Base-by-base conservation (phyloP, 1,140 invertebrate genomes). In the Trypoxylus dichotomus region DNA sequence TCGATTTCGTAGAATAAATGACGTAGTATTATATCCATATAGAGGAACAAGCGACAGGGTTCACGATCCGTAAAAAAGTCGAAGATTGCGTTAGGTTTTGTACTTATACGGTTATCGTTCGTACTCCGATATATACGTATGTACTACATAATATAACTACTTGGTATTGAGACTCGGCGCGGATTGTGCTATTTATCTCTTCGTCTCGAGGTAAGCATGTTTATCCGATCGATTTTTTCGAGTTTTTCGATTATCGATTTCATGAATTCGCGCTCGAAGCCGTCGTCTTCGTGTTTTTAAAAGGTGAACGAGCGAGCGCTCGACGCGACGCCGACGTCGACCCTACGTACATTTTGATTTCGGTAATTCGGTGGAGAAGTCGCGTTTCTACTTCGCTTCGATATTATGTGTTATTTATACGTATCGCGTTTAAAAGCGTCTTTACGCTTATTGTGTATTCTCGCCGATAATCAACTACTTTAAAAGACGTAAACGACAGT, bases 11-110 rank as follows among this genome's bases (percentile, higher is more conserved):
- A 63, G 60, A 25, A 7, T 63, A 63, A 63, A 27, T 63, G 60
- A 63, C 60, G 60, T 27, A 63, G 60, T 63, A 21, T 63, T 63
- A 63, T 27, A 24, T 63, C 60, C 60, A 63, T 63, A 63, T 63
- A 63, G 19, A 63, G 60, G 19, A n/a, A n/a, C n/a, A n/a, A n/a
- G n/a, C n/a, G n/a, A 63, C 21, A 63, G 24, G 60, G 21, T 7
- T n/a, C 1, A 63, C 60, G 19, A 27, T 63, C 24, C 10, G 19
- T 27, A 24, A 19, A 24, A 63, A 63, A 27, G 43, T 13, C 43
- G 13, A 13, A 19, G 19, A 27, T 63, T 63, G 60, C 60, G 60
- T 63, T 63, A 63, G 60, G 60, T 63, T 63, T 63, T 63, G 60
- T 63, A 63, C 60, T 21, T 63, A 63, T 63, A 63, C 24, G 60